Evolutionary conservation across 1,140 invertebrate species (phyloP).

Genomic region (Octopus sinensis): DNA sequence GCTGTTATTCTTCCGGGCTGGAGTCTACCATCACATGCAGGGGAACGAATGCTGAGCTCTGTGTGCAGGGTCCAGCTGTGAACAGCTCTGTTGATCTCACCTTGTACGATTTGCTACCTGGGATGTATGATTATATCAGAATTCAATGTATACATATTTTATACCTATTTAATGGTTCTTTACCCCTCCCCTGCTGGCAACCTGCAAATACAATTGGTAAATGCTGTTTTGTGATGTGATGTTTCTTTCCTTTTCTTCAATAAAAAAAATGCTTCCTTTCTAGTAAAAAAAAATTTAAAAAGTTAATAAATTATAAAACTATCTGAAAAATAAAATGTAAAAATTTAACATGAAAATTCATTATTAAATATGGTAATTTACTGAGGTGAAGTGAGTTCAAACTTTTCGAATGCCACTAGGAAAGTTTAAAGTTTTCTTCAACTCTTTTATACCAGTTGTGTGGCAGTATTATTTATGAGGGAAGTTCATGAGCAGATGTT

Average conservation of each 20-base stretch:
- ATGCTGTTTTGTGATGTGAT: slow-evolving; percentile 16
- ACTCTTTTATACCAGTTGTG: too few relatives aligned
- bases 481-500: too few relatives aligned
- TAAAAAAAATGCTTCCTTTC: slow-evolving; percentile 11
- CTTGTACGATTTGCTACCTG: slow-evolving; percentile 9
- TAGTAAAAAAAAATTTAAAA: slow-evolving; percentile 12
- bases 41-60: background rate
- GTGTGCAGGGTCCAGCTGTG: background rate
- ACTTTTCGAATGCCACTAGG: too few relatives aligned
- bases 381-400: too few relatives aligned
- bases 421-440: too few relatives aligned
- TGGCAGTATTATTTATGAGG: too few relatives aligned
- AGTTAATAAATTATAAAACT: background rate
- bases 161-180: slow-evolving; percentile 16
- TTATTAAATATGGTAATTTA: too few relatives aligned
- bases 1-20: slow-evolving; percentile 5
- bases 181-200: slow-evolving; percentile 5
- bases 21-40: slow-evolving; percentile 8
- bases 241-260: background rate
- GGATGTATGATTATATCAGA: slow-evolving; percentile 12
- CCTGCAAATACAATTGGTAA: slow-evolving; percentile 2
- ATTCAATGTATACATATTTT: slow-evolving; percentile 14
- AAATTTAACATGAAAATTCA: too few relatives aligned
- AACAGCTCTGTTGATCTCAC: slow-evolving; percentile 15
- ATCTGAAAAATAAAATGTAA: too few relatives aligned